Conservation (phyloP, 2,888 invertebrate species). For the Coremacera marginata region DNA sequence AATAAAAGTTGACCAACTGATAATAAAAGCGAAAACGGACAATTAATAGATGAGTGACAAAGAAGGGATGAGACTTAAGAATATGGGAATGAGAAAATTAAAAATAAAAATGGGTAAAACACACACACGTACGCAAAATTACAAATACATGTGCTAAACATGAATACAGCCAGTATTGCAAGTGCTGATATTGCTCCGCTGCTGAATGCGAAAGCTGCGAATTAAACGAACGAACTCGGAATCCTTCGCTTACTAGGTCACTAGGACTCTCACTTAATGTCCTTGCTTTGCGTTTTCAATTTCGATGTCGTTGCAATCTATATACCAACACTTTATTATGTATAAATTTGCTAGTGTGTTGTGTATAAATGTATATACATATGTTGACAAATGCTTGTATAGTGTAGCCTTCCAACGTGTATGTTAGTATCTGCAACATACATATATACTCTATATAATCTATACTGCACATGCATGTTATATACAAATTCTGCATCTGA, state of each 20-base stretch:
- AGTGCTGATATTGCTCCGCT: conserved; percentile 42
- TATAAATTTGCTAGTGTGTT: not conserved
- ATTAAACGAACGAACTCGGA: conserved; percentile 41
- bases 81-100: not conserved
- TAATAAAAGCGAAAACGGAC: conserved; percentile 24
- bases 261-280: conserved; percentile 67
- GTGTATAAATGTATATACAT: not conserved
- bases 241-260: conserved; percentile 64
- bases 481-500: too few species aligned
- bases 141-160: not conserved
- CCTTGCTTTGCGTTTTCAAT: conserved; percentile 62
- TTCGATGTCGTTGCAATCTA: conserved; percentile 51
- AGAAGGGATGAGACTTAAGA: conserved; percentile 1
- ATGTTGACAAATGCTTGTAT: too few species aligned
- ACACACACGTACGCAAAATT: conserved; percentile 11
- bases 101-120: not conserved
- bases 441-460: too few species aligned
- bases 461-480: too few species aligned
- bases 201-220: conserved; percentile 42
- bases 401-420: too few species aligned
- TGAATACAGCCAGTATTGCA: conserved; percentile 8
- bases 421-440: too few species aligned
- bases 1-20: not conserved
- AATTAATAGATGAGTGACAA: conserved; percentile 29
- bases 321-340: conserved; percentile 15